phyloP scores from a whole-genome alignment of 2,113 vertebrate species.

The Lasiurus cinereus region DNA sequence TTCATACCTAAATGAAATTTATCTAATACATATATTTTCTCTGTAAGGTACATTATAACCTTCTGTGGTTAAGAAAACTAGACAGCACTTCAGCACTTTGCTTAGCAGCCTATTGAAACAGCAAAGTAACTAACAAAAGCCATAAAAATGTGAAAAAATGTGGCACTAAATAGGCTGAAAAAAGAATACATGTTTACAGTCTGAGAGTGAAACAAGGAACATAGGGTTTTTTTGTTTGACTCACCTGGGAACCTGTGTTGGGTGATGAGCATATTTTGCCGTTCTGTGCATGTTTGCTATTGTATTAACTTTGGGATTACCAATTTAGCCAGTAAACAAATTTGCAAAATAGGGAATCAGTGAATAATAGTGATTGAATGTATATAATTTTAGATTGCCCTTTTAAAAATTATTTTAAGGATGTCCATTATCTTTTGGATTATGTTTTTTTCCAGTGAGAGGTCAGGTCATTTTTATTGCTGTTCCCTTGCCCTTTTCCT shows the following conservation, averaged over 20 bases:
- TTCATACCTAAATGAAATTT: neutral
- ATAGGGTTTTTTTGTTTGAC: neutral
- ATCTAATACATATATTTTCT: neutral
- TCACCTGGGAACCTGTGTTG: neutral
- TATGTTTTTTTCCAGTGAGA: neutral
- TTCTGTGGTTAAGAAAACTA: conserved; percentile 7
- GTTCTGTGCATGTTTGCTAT: neutral
- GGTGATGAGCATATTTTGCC: neutral
- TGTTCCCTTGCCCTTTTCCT: neutral
- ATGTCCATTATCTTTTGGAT: neutral
- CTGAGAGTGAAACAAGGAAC: neutral
- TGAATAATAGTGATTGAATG: neutral
- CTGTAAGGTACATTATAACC: neutral
- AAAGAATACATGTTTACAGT: neutral
- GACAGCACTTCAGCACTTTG: neutral
- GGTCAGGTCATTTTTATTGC: neutral
- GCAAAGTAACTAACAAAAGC: neutral
- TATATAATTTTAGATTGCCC: neutral
- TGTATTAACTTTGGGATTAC: neutral
- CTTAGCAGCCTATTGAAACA: neutral
- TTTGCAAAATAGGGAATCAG: neutral
- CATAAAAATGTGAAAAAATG: neutral
- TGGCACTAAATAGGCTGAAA: neutral
- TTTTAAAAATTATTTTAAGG: neutral
- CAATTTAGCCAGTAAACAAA: neutral